Base-by-base conservation (phyloP, 2,888 invertebrate genomes). In the Eupithecia exiguata region DNA sequence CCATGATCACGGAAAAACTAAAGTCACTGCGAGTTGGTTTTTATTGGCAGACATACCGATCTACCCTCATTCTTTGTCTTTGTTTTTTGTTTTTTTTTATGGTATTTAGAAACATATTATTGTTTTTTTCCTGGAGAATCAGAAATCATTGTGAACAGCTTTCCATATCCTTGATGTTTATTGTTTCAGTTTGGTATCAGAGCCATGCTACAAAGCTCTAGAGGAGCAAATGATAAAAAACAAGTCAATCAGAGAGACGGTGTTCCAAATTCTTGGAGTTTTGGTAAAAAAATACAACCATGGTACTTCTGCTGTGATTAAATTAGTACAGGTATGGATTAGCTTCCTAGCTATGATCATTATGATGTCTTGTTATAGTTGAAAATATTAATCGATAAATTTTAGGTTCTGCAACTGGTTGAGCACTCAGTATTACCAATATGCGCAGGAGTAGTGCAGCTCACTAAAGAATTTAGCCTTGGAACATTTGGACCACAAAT, bases 201-300 rank as follows among this genome's bases (percentile, higher is more conserved):
- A 97, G 82, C 95, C 96, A 68, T 97, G 97, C 84, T 98, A 97
- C 89, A 96, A 96, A 86, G 95, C 95, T 65, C 86, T 97, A 68
- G 96, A 96, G 85, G 95, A 96, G 80, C 95, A 95, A 68, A 93
- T 90, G 88, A 96, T 89, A 82, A 96, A 92, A 88, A 95, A 96
- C 79, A 97, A 96, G 79, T 92, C 95, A 67, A 92, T 95, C 0
- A 95, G 96, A 75, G 96, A 96, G 79, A 96, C 96, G 18, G 95
- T 98, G 7, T 96, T 97, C 85, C 96, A 97, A 94, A 96, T 98
- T 58, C 93, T 99, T 74, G 98, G 98, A 18, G 95, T 96, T 4
- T 95, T 98, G 65, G 96, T 98, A 30, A 98, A 97, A 87, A 96
- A 96, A 69, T 98, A 98, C 87, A 97, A 97, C 86, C 98, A 98